phyloP scores from a whole-genome alignment of 2,888 invertebrate species.

The Scrobipalpa atriplicella region DNA sequence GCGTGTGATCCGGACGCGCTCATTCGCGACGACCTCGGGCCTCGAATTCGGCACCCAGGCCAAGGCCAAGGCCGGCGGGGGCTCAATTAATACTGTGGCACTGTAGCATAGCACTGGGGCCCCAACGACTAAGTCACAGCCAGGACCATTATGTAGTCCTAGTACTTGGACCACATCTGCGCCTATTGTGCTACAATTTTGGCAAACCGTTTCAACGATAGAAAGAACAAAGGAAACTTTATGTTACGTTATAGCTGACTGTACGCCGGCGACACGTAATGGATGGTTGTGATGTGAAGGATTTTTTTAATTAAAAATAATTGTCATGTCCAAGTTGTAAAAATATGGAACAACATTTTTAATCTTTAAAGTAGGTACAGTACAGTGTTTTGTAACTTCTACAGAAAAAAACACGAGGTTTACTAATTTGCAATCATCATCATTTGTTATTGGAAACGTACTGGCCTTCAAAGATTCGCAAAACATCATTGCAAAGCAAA shows the following conservation, averaged over 20 bases:
- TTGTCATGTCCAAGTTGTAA: no score
- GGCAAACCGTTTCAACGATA: not conserved
- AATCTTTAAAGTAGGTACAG: no score
- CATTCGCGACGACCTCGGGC: constrained; percentile 77
- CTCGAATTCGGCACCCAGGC: constrained; percentile 78
- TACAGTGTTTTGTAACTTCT: no score
- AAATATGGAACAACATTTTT: no score
- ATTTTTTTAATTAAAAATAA: no score
- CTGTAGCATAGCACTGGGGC: constrained; percentile 45
- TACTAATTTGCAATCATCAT: not conserved
- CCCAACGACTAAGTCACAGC: constrained; percentile 38
- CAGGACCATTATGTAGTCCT: not conserved
- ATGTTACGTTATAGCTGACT: not conserved
- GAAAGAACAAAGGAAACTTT: not conserved
- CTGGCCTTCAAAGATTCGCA: constrained; percentile 57
- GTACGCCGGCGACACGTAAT: no score
- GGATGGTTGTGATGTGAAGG: no score
- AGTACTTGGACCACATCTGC: not conserved
- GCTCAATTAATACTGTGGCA: constrained; percentile 65
- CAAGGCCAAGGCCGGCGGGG: constrained; percentile 78
- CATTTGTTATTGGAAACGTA: constrained; percentile 50
- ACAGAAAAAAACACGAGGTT: not conserved
- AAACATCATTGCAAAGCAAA: constrained; percentile 52
- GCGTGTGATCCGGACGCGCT: constrained; percentile 78
- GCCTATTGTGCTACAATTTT: constrained; percentile 7